phyloP scores from a whole-genome alignment of 2,888 invertebrate species.

The Andrena chrysosceles region DNA sequence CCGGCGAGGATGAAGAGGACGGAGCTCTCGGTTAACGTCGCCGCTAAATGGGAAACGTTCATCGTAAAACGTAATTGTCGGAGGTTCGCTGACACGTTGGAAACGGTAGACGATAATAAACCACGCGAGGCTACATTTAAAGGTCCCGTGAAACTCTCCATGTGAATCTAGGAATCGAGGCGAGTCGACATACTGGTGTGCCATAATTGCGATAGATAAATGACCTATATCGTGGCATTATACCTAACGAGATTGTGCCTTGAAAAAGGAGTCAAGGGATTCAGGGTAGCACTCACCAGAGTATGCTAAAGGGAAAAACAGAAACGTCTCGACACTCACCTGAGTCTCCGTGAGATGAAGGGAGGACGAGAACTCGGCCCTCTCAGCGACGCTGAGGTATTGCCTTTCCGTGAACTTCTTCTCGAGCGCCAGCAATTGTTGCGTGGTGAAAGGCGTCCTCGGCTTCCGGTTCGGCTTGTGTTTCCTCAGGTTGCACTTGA shows the following conservation, averaged over 20 bases:
- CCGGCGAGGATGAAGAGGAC: constrained; percentile 27
- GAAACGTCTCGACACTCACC: constrained; percentile 85
- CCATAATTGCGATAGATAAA: too few relatives aligned
- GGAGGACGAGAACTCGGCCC: constrained; percentile 98
- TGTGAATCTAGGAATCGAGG: neutral
- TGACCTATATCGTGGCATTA: too few relatives aligned
- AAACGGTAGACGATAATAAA: constrained; percentile 23
- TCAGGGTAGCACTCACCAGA: too few relatives aligned
- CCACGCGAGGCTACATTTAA: neutral
- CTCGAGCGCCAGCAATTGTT: constrained; percentile 97
- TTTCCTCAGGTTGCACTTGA: constrained; percentile 96
- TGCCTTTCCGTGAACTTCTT: constrained; percentile 99
- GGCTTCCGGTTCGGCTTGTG: constrained; percentile 99
- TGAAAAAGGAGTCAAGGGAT: too few relatives aligned
- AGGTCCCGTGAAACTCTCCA: neutral
- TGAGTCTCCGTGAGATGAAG: constrained; percentile 96
- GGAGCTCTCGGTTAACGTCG: constrained; percentile 3
- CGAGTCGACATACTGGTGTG: too few relatives aligned
- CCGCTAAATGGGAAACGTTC: constrained; percentile 33
- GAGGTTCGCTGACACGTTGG: constrained; percentile 14
- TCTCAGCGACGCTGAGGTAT: constrained; percentile 98
- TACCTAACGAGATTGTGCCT: too few relatives aligned
- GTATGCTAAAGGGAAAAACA: neutral
- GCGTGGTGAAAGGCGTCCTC: constrained; percentile 99
- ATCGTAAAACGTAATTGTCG: constrained; percentile 37